These are phyloP conservation scores for Poecilia wingei DNA, from an alignment of 2,797 vertebrate genomes.

Conservation along the genomic window DNA sequence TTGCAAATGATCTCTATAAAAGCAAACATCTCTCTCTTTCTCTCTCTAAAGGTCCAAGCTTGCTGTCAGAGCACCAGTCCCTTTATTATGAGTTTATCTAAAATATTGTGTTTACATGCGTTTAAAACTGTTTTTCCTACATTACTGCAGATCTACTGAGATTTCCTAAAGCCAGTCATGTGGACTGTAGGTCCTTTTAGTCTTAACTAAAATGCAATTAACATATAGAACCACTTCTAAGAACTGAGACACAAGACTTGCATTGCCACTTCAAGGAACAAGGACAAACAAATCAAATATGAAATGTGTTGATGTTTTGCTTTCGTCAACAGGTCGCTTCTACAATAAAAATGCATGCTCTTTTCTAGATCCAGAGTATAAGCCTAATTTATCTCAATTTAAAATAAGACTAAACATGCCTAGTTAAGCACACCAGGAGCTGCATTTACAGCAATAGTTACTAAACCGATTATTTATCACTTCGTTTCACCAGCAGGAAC, in stretches of 20 bases:
- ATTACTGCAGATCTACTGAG: not conserved
- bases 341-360: not conserved
- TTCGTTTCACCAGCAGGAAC: not conserved
- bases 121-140: not conserved
- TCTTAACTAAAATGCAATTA: not conserved
- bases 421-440: not conserved
- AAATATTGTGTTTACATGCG: not conserved
- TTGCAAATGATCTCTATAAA: not conserved
- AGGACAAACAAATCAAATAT: not conserved
- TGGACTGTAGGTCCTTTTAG: not conserved
- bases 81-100: constrained; percentile 3
- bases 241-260: not conserved
- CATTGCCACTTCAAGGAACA: not conserved
- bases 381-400: not conserved
- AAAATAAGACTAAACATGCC: not conserved
- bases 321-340: not conserved
- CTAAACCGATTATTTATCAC: not conserved
- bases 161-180: not conserved
- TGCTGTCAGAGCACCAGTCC: not conserved
- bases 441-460: not conserved
- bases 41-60: not conserved
- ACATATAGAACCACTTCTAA: not conserved
- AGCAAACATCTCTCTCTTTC: not conserved
- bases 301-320: not conserved
- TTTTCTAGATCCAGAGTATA: too few species aligned